These are phyloP conservation scores for Pseudococcus viburni DNA, from an alignment of 2,888 invertebrate species.

Conservation along the genomic window DNA sequence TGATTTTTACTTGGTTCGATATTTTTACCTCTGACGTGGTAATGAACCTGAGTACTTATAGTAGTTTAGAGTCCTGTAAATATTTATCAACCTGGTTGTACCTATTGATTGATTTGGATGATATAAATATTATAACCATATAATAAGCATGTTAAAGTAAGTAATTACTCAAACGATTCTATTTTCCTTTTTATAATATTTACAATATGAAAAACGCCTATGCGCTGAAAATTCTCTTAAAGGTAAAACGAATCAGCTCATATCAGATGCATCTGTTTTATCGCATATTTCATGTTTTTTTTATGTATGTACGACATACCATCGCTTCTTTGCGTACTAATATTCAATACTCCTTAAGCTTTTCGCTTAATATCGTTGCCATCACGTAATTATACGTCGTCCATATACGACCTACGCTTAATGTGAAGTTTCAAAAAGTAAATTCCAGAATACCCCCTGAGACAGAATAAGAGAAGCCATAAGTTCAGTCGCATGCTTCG, in stretches of 20 bases:
- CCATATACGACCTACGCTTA: neutral
- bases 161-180: neutral
- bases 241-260: slow-evolving; percentile 43
- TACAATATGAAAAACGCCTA: slow-evolving; percentile 5
- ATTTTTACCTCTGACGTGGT: neutral
- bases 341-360: slow-evolving; percentile 29
- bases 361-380: slow-evolving; percentile 14
- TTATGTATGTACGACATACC: neutral
- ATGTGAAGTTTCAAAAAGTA: neutral
- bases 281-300: slow-evolving; percentile 13
- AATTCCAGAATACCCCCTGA: neutral
- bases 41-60: neutral
- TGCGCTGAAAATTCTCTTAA: neutral
- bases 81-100: neutral
- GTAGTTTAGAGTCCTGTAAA: slow-evolving; percentile 12
- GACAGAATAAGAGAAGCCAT: neutral
- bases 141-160: slow-evolving; percentile 3
- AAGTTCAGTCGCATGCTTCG: slow-evolving; percentile 32
- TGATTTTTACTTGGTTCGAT: neutral
- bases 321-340: neutral
- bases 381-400: neutral
- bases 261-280: slow-evolving; percentile 48
- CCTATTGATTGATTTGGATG: neutral
- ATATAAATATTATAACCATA: neutral
- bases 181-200: neutral